Conservation (phyloP, 2,888 invertebrate genomes). For the Eumacrocentrus americanus region DNA sequence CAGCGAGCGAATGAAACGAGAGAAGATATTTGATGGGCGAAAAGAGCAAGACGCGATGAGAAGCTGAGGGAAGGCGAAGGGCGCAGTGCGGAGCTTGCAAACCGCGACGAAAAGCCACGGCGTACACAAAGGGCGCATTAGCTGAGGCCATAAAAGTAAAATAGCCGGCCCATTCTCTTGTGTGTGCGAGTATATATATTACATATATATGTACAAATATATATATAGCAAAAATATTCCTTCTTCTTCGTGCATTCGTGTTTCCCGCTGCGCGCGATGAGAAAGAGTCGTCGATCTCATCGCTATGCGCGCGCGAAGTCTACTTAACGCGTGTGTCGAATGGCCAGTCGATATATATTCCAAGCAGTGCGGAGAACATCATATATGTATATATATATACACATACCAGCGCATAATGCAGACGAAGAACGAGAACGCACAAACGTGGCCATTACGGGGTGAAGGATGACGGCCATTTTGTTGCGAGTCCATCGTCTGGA, state of each 20-base stretch:
- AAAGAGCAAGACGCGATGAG: neutral
- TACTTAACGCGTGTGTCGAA: constrained; percentile 38
- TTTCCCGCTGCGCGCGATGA: constrained; percentile 11
- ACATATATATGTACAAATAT: too few species aligned
- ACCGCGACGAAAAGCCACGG: constrained; percentile 50
- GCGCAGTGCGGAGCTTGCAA: constrained; percentile 36
- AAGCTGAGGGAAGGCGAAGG: neutral
- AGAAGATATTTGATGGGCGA: constrained; percentile 16
- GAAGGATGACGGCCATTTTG: constrained; percentile 36
- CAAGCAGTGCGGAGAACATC: constrained; percentile 5
- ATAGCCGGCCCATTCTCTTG: constrained; percentile 42
- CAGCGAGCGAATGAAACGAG: constrained; percentile 7
- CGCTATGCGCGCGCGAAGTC: constrained; percentile 19
- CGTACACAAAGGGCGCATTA: constrained; percentile 54
- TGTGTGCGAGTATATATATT: constrained; percentile 17
- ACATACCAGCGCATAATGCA: constrained; percentile 5
- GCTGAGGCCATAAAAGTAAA: constrained; percentile 52
- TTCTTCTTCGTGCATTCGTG: constrained; percentile 22
- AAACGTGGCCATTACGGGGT: constrained; percentile 33
- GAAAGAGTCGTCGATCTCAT: constrained; percentile 15
- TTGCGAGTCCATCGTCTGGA: constrained; percentile 30
- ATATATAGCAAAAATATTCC: constrained; percentile 4
- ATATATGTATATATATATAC: constrained; percentile 8
- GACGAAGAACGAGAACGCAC: constrained; percentile 1
- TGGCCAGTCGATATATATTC: constrained; percentile 28